Evolutionary conservation across 1,140 invertebrate genomes (phyloP).

Genomic region (Zaprionus ornatus): DNA sequence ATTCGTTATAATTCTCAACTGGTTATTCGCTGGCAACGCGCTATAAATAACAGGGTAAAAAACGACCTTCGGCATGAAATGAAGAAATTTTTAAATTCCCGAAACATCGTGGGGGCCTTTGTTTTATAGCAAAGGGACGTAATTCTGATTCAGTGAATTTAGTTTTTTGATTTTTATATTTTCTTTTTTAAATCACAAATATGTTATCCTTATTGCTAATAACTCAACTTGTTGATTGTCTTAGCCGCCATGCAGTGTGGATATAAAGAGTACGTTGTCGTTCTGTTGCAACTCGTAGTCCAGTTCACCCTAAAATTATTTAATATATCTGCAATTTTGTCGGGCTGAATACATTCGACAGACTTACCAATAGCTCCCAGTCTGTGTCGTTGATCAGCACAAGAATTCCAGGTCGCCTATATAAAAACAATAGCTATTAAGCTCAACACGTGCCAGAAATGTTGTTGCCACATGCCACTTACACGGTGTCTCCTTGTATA

Average conservation of each 20-base stretch:
- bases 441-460: background rate
- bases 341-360: background rate
- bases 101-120: constrained; percentile 75
- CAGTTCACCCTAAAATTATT: constrained; percentile 83
- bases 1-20: constrained; percentile 56
- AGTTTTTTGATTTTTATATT: constrained; percentile 21
- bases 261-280: constrained; percentile 86
- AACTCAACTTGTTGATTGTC: background rate
- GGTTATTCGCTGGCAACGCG: background rate
- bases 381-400: constrained; percentile 96
- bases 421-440: constrained; percentile 32
- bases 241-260: constrained; percentile 87
- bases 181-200: constrained; percentile 2
- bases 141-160: constrained; percentile 58
- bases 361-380: constrained; percentile 93
- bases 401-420: constrained; percentile 94
- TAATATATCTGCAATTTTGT: background rate
- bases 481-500: constrained; percentile 92
- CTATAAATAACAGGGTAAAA: constrained; percentile 24
- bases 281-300: constrained; percentile 85
- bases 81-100: constrained; percentile 65
- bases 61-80: fast-evolving
- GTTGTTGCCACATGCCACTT: constrained; percentile 76
- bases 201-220: constrained; percentile 25
- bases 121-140: constrained; percentile 68